Evolutionary conservation across 2,888 invertebrate genomes (phyloP).

Genomic region (Perdita meconis): DNA sequence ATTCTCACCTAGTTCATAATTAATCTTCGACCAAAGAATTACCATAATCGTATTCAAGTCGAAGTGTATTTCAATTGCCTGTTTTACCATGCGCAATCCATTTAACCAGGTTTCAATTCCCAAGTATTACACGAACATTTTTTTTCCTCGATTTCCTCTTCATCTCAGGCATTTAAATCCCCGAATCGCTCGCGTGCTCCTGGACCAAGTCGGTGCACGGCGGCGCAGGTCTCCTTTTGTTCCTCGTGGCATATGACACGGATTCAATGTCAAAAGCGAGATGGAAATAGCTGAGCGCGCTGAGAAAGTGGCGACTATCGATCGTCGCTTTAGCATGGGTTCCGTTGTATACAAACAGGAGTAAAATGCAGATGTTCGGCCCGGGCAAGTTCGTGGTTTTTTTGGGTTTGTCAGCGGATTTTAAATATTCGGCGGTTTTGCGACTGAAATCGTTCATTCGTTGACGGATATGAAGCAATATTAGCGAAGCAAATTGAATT

Average conservation of each 20-base stretch:
- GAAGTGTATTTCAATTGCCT: neutral
- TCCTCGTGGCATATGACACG: conserved; percentile 32
- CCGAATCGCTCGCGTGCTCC: conserved; percentile 18
- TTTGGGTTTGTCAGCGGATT: neutral
- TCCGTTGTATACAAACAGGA: conserved; percentile 38
- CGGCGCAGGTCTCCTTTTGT: conserved; percentile 51
- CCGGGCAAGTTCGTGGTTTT: neutral
- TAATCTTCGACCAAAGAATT: too few species aligned
- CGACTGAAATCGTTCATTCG: too few species aligned
- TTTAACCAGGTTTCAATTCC: neutral
- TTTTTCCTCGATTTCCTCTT: neutral
- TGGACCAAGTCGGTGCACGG: neutral
- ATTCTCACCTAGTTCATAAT: too few species aligned
- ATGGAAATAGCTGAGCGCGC: conserved; percentile 53
- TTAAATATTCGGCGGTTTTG: neutral
- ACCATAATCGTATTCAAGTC: too few species aligned
- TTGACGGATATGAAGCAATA: too few species aligned
- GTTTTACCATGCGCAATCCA: neutral
- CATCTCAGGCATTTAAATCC: conserved; percentile 15
- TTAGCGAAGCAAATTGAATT: too few species aligned
- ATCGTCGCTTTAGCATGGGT: conserved; percentile 42
- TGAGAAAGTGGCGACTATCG: conserved; percentile 63
- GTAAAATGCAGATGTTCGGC: conserved; percentile 10
- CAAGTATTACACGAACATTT: neutral
- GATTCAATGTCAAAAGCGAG: conserved; percentile 68